phyloP scores from a whole-genome alignment of 1,140 invertebrate species.

The Thaumatotibia leucotreta region DNA sequence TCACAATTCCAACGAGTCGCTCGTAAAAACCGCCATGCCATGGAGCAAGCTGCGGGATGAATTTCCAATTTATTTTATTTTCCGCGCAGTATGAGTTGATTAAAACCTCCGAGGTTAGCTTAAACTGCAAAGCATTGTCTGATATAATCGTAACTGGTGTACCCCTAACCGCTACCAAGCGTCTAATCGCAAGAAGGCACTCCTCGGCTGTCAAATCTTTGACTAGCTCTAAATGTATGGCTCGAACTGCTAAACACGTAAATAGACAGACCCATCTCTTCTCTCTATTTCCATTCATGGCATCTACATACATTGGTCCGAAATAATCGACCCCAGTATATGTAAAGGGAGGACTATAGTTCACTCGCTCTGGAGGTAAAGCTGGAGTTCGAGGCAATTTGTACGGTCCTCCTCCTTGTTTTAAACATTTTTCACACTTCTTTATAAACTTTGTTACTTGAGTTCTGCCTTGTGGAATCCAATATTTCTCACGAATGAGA shows the following conservation, averaged over 20 bases:
- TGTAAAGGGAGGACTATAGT: no score
- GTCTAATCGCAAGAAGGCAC: constrained; percentile 32
- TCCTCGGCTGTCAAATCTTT: constrained; percentile 32
- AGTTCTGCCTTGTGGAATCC: no score
- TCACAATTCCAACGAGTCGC: constrained; percentile 4
- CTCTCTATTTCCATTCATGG: no score
- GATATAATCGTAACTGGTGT: constrained; percentile 43
- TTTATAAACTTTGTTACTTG: no score
- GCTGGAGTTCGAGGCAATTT: no score
- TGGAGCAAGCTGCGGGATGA: constrained; percentile 16
- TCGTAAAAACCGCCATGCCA: constrained; percentile 20
- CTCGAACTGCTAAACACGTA: constrained; percentile 34
- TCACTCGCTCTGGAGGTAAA: no score
- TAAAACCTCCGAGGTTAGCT: constrained; percentile 7
- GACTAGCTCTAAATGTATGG: constrained; percentile 46
- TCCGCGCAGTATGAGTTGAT: constrained; percentile 13
- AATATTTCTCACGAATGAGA: no score
- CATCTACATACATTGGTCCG: no score
- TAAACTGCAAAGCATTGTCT: constrained; percentile 16
- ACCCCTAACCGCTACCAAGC: constrained; percentile 41
- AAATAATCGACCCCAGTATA: no score
- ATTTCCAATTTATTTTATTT: constrained; percentile 14
- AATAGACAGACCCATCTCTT: constrained; percentile 46
- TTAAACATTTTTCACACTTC: no score
- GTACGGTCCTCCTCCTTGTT: no score